These are phyloP conservation scores for Drosophila borborema DNA, from an alignment of 2,888 invertebrate genomes.

Conservation along the genomic window DNA sequence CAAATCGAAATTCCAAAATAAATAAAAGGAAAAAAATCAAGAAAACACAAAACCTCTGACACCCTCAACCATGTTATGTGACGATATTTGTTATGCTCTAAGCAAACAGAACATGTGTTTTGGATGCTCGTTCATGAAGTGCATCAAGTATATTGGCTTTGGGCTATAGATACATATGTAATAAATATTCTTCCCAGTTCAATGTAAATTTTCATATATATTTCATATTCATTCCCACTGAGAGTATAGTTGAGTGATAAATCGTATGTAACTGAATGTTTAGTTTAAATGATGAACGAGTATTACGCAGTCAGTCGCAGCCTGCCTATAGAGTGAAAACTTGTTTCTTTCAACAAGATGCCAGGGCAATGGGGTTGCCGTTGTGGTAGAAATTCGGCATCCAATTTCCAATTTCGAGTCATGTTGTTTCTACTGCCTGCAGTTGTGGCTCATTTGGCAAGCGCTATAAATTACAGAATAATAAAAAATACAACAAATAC, in stretches of 20 bases:
- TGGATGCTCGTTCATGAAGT: not conserved
- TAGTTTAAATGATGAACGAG: not conserved
- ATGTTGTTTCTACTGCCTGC: conserved; percentile 34
- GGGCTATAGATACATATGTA: not conserved
- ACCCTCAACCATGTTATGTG: conserved; percentile 1
- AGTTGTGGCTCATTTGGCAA: conserved; percentile 62
- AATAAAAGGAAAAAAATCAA: not conserved
- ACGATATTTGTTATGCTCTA: conserved; percentile 34
- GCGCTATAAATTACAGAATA: conserved; percentile 66
- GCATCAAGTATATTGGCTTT: not conserved
- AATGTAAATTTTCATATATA: not conserved
- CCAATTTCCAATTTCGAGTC: conserved; percentile 37
- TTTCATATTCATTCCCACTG: not conserved
- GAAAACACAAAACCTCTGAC: not conserved
- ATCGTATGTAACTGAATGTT: not conserved
- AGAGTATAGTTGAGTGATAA: not conserved
- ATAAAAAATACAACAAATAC: conserved; percentile 22
- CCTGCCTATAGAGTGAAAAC: not conserved
- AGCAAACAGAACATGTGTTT: conserved; percentile 64
- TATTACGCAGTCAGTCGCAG: not conserved
- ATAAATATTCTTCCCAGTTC: not conserved
- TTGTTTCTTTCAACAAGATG: conserved; percentile 43
- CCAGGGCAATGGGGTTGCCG: conserved; percentile 8
- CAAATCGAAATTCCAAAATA: conserved; percentile 2
- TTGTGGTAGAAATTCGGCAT: not conserved